Conservation (phyloP, 2,797 vertebrate genomes). For the Urocyon cinereoargenteus region DNA sequence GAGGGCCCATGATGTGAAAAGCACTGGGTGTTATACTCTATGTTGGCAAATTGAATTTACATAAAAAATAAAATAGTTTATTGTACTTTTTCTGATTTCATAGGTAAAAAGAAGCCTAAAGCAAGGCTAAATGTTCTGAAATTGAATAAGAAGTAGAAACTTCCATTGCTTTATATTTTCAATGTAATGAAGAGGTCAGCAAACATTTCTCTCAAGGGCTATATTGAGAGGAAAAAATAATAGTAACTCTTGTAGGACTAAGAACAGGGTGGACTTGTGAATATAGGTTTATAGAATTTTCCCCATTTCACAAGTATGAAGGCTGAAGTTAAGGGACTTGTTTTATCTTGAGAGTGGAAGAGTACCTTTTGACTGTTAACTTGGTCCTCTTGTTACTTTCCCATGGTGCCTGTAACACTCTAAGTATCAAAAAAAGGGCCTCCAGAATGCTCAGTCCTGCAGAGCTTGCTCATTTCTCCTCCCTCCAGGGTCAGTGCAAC, state of each 20-base stretch:
- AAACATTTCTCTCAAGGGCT: conserved; percentile 52
- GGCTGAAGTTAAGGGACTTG: conserved; percentile 19
- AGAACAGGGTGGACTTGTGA: not conserved
- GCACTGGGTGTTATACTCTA: no score
- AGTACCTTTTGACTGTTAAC: conserved; percentile 22
- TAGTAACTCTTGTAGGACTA: not conserved
- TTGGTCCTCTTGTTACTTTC: conserved; percentile 17
- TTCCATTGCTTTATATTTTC: conserved; percentile 31
- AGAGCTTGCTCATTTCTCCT: not conserved
- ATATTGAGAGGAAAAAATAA: not conserved
- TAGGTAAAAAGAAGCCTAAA: conserved; percentile 27
- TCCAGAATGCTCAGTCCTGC: not conserved
- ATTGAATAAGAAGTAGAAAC: not conserved
- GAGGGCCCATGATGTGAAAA: no score
- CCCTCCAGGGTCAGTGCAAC: not conserved
- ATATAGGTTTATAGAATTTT: not conserved
- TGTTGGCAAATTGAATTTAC: no score
- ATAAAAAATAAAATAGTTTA: not conserved
- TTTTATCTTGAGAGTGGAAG: conserved; percentile 11
- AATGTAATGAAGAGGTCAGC: not conserved
- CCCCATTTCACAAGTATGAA: conserved; percentile 34
- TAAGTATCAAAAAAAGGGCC: conserved; percentile 46
- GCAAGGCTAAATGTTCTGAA: conserved; percentile 27
- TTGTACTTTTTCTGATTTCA: conserved; percentile 11
- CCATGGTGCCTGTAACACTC: not conserved